Evolutionary conservation across 2,888 invertebrate species (phyloP).

Genomic region (Acanthoscelides obtectus): DNA sequence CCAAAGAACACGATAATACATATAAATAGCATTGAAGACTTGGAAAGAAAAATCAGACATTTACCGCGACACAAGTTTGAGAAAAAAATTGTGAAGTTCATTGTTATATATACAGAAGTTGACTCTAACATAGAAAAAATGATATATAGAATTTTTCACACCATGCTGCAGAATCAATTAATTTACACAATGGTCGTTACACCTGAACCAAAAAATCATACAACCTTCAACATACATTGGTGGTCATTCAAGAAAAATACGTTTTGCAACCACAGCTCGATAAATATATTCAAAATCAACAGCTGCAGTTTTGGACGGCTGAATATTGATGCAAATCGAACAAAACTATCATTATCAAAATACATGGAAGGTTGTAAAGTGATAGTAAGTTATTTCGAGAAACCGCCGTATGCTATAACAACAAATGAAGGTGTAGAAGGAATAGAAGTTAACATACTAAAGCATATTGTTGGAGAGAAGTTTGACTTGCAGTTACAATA

Average conservation of each 20-base stretch:
- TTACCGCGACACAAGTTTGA: neutral
- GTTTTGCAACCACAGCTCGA: neutral
- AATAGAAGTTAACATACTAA: neutral
- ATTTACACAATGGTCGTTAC: neutral
- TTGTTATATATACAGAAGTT: neutral
- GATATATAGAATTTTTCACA: neutral
- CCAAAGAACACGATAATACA: neutral
- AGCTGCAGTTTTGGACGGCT: neutral
- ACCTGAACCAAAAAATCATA: neutral
- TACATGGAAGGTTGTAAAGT: neutral
- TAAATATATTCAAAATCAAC: neutral
- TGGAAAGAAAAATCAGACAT: neutral
- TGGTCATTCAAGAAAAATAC: neutral
- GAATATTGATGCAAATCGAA: neutral
- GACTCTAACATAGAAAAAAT: neutral
- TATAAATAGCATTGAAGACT: neutral
- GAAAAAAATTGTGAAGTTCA: neutral
- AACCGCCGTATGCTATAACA: neutral
- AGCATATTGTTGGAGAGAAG: neutral
- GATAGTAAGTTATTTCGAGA: neutral
- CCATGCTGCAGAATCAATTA: neutral
- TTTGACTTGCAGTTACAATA: neutral
- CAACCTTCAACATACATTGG: neutral
- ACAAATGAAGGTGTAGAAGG: neutral
- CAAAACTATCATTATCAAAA: neutral